Base-by-base conservation (phyloP, 92 coral and sea anemone species). In the Porites evermanni region DNA sequence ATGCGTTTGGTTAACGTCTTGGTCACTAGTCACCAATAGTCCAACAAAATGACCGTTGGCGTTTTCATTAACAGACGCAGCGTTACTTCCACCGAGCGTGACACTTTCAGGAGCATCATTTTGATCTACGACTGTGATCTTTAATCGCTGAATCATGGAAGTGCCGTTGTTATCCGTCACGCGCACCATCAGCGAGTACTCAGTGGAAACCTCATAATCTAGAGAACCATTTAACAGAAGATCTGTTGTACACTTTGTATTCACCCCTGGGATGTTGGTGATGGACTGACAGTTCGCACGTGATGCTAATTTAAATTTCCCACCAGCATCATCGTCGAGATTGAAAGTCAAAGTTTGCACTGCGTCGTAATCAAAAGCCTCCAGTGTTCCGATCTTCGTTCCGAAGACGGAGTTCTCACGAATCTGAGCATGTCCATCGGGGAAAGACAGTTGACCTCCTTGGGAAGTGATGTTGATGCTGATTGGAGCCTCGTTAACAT, bases 401-500 rank as follows among this genome's bases (percentile, higher is more conserved):
- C 90, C 86, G 1, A 18, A 20, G 53, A 81, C 74, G 0, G 97
- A 90, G 67, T 95, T 95, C 79, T 95, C 99, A 17, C 89, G 89
- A 64, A 90, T 89, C 13, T 91, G 89, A 12, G 95, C 93, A 76
- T 83, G 26, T 79, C 94, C 90, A 2, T 44, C 69, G 3, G 95
- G 88, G 77, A 95, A 97, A 7, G 83, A 17, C 80, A 86, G 72
- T 81, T 95, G 98, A 6, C 98, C 97, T 47, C 88, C 91, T 17
- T 72, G 84, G 47, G 98, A 88, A 0, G 93, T 93, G 16, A 95
- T 81, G 77, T 93, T 92, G 79, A 95, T 88, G 80, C 72, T 84
- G 79, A 95, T 80, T 1, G 99, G 99, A 2, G 98, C 91, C 70
- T 97, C 99, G 86, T 97, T 93, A 23, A 87, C 93, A 75, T 97